Percentiles rank a stretch among this genome's conserved stretches.
Evolutionary conservation across 1,140 invertebrate species (phyloP).

Genomic region (Bombus superbus): DNA sequence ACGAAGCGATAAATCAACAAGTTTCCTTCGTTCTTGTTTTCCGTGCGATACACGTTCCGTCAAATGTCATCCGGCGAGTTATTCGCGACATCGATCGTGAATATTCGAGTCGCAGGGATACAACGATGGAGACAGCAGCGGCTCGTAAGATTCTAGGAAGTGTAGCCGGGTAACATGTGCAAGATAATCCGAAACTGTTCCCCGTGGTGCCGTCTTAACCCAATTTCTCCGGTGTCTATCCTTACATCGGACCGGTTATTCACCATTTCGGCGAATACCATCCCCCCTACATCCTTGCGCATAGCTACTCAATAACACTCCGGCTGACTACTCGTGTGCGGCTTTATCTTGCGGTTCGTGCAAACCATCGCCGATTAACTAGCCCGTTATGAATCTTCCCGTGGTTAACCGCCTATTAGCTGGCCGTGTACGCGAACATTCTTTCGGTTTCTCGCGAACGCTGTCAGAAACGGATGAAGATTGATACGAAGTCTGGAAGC

Average conservation of each 20-base stretch:
- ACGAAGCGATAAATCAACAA: conserved; percentile 48
- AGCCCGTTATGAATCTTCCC: conserved; percentile 49
- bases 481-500: background rate
- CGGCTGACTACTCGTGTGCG: background rate
- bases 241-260: conserved; percentile 64
- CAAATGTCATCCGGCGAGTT: conserved; percentile 35
- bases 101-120: conserved; percentile 47
- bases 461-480: background rate
- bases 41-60: background rate
- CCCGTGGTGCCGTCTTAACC: conserved; percentile 73
- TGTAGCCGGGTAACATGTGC: conserved; percentile 62
- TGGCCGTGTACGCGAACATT: conserved; percentile 6
- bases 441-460: background rate
- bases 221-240: conserved; percentile 70
- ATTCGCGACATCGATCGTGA: conserved; percentile 57
- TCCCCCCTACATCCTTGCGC: background rate
- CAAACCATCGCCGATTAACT: conserved; percentile 37
- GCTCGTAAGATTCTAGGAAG: conserved; percentile 34
- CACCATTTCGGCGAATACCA: conserved; percentile 44
- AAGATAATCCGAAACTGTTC: conserved; percentile 73
- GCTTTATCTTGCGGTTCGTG: conserved; percentile 56
- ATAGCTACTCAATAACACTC: conserved; percentile 13
- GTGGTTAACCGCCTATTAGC: conserved; percentile 69
- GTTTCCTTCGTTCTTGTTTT: conserved; percentile 39
- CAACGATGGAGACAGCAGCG: background rate